Conservation (phyloP, 2,113 vertebrate species). For the Etheostoma cragini region DNA sequence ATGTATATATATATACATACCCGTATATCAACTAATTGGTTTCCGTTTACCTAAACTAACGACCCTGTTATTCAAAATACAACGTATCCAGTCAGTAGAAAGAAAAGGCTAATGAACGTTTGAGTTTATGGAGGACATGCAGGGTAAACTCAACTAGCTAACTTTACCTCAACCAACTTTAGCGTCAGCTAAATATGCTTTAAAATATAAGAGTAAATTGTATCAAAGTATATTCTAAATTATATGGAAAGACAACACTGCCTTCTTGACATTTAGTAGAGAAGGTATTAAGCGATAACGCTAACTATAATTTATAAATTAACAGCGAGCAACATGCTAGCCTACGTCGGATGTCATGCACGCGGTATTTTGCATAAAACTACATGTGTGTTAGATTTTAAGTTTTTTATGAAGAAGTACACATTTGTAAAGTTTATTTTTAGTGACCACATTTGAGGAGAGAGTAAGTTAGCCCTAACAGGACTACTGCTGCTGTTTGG, state of each 20-base stretch:
- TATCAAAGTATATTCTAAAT: background rate
- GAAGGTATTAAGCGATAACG: background rate
- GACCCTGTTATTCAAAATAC: background rate
- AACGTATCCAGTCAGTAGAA: background rate
- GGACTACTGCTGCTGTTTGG: no score
- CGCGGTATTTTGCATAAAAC: background rate
- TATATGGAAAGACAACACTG: background rate
- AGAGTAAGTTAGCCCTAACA: background rate
- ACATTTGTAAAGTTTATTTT: background rate
- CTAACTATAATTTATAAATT: background rate
- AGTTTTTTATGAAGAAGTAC: no score
- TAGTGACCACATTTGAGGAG: background rate
- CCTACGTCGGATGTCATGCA: background rate
- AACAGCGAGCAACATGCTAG: background rate
- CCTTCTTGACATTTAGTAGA: rapidly evolving
- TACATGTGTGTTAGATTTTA: background rate
- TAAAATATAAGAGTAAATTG: no score
- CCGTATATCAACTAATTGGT: background rate
- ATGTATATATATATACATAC: background rate
- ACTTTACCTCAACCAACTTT: background rate
- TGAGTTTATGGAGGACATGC: no score
- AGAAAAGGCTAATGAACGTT: background rate
- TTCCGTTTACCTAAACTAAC: background rate
- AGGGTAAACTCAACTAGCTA: background rate
- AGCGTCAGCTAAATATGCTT: background rate